Conservation (phyloP, 2,888 invertebrate genomes). For the Drosophila mulleri region DNA sequence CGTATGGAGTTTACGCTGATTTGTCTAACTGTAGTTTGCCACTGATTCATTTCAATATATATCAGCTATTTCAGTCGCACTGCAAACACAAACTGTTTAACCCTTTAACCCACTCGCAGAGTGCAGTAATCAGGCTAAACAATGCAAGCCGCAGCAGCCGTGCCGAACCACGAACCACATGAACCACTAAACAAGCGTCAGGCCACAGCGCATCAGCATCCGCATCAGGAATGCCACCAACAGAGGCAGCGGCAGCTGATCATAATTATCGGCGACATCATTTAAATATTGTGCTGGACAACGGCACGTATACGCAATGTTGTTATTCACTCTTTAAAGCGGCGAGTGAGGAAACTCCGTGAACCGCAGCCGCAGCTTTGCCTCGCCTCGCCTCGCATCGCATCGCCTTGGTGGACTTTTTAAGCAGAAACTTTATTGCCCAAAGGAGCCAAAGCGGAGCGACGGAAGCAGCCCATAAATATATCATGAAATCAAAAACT, state of each 20-base stretch:
- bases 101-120: not conserved
- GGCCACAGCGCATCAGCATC: slow-evolving; percentile 3
- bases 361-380: slow-evolving; percentile 28
- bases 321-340: not conserved
- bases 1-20: not conserved
- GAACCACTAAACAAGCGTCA: slow-evolving; percentile 35
- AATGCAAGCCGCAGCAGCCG: slow-evolving; percentile 9
- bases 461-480: slow-evolving; percentile 73
- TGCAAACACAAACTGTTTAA: not conserved
- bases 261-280: slow-evolving; percentile 10
- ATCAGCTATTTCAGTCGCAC: not conserved
- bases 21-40: not conserved
- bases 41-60: not conserved
- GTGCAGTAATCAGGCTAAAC: slow-evolving; percentile 1
- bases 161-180: slow-evolving; percentile 35
- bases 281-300: slow-evolving; percentile 23
- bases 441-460: slow-evolving; percentile 56
- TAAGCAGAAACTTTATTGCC: slow-evolving; percentile 68
- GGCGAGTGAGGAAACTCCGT: not conserved
- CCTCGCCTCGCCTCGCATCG: slow-evolving; percentile 29
- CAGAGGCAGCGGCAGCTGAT: not conserved
- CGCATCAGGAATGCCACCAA: not conserved
- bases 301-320: slow-evolving; percentile 44
- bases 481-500: slow-evolving; percentile 82
- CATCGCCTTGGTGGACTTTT: slow-evolving; percentile 45